Conservation (phyloP, 2,888 invertebrate species). For the Trachelus stipa region DNA sequence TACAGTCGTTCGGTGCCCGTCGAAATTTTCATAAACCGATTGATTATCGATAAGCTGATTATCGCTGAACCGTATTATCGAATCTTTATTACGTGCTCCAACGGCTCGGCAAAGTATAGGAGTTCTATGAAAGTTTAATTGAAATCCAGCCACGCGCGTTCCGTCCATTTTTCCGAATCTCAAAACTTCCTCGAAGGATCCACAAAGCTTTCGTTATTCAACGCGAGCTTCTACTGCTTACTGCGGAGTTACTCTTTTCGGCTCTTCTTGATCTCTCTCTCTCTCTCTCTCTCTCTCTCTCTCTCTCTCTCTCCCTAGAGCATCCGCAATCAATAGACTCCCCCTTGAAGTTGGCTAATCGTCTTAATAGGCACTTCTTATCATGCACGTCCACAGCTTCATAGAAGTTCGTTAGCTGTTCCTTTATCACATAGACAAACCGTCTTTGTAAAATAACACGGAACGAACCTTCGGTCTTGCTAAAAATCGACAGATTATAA, state of each 20-base stretch:
- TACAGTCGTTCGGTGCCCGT: not conserved
- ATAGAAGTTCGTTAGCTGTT: not conserved
- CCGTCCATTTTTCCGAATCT: constrained; percentile 39
- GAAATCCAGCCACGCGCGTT: constrained; percentile 36
- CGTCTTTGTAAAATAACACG: not conserved
- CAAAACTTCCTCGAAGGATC: constrained; percentile 31
- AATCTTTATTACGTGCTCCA: constrained; percentile 50
- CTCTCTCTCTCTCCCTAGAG: not conserved
- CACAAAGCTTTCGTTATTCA: constrained; percentile 1
- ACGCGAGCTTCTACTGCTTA: not conserved
- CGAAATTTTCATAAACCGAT: constrained; percentile 16
- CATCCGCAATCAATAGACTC: not conserved
- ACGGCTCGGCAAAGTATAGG: constrained; percentile 39
- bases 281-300: too few relatives aligned
- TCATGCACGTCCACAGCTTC: not conserved
- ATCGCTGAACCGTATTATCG: constrained; percentile 41
- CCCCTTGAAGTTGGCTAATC: not conserved
- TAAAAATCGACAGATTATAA: not conserved
- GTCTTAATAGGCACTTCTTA: not conserved
- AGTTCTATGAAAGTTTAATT: constrained; percentile 48
- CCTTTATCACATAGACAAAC: not conserved
- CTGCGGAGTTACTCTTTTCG: not conserved
- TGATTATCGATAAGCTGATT: constrained; percentile 46
- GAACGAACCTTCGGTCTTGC: not conserved
- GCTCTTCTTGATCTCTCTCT: not conserved